Percentiles rank a stretch among this genome's conserved stretches.
phyloP scores from a whole-genome alignment of 2,888 invertebrate species.

The Spodoptera picta region DNA sequence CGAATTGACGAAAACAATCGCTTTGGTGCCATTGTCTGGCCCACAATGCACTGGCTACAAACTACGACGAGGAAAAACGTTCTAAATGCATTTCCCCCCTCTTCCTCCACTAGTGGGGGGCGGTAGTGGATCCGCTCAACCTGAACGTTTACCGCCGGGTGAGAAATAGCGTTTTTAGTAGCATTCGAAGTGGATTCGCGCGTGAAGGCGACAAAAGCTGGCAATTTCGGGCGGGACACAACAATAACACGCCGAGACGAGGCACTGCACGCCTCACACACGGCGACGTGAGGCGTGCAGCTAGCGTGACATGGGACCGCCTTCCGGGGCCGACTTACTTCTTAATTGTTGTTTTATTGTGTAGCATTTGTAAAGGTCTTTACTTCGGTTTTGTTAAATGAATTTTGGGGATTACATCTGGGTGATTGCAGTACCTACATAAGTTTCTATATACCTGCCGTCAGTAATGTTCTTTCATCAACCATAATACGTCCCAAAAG shows the following conservation, averaged over 20 bases:
- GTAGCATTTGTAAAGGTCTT: slow-evolving; percentile 1
- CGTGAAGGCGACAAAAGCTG: slow-evolving; percentile 63
- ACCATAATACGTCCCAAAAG: too few relatives aligned
- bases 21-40: slow-evolving; percentile 52
- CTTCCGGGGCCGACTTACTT: slow-evolving; percentile 10
- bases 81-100: slow-evolving; percentile 58
- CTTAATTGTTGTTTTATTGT: slow-evolving; percentile 40
- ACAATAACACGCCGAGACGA: slow-evolving; percentile 54
- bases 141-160: slow-evolving; percentile 59
- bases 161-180: slow-evolving; percentile 63
- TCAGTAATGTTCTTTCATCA: too few relatives aligned
- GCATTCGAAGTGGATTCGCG: slow-evolving; percentile 60
- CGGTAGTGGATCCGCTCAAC: slow-evolving; percentile 51
- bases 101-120: slow-evolving; percentile 20
- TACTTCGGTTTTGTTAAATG: neutral
- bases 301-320: slow-evolving; percentile 23
- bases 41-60: slow-evolving; percentile 57
- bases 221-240: slow-evolving; percentile 59
- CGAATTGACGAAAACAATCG: slow-evolving; percentile 60
- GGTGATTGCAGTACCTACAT: too few relatives aligned
- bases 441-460: too few relatives aligned
- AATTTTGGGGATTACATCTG: too few relatives aligned
- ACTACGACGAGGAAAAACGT: slow-evolving; percentile 54
- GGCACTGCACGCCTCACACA: neutral
- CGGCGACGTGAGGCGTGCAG: slow-evolving; percentile 22